Evolutionary conservation across 2,888 invertebrate genomes (phyloP), one percentile per base, ranked within the genome.

Genomic region (Eristalis arbustorum): DNA sequence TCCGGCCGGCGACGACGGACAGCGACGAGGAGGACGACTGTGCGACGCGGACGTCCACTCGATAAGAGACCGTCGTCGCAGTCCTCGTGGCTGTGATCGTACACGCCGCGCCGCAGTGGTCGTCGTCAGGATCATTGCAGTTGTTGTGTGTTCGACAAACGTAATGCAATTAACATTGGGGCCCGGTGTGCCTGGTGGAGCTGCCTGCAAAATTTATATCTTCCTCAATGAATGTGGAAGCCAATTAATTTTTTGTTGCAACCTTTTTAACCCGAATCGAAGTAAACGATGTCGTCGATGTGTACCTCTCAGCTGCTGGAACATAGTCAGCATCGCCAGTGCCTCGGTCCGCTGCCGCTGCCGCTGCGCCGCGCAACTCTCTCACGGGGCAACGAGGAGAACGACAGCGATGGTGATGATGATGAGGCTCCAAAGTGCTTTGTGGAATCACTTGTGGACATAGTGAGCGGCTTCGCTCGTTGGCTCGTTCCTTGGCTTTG

Each of bases 151-250:
- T 75, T 73, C 68, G 66, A 77, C 73, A 81, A 69, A 77, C 69
- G 81, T 73, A 73, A 64, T 76, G 72, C 80, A 81, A 77, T 81
- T 85, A 81, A 81, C 77, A 74, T 85, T 66, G 63, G 63, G 49
- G 69, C 28, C 23, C 42, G 49, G 22, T 74, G 73, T 23, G 67
- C 40, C 28, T 40, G 57, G 37, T 79, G 49, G 49, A 76, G 73
- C 72, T 76, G 73, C 68, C 64, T 76, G 69, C 62, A 56, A 69
- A 80, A 88, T 88, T 88, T 88, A 88, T 88, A 88, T 88, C 88
- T 88, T 88, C 84, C 84, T 79, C 88, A 84, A 88, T 88, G 88
- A 80, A 84, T 84, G 88, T 88, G 73, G 84, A 88, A 88, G 88
- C 88, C 88, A 88, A 88, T 88, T 88, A 88, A 84, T 88, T 88